Evolutionary conservation across 2,888 invertebrate species (phyloP).

Genomic region (Oligia latruncula): DNA sequence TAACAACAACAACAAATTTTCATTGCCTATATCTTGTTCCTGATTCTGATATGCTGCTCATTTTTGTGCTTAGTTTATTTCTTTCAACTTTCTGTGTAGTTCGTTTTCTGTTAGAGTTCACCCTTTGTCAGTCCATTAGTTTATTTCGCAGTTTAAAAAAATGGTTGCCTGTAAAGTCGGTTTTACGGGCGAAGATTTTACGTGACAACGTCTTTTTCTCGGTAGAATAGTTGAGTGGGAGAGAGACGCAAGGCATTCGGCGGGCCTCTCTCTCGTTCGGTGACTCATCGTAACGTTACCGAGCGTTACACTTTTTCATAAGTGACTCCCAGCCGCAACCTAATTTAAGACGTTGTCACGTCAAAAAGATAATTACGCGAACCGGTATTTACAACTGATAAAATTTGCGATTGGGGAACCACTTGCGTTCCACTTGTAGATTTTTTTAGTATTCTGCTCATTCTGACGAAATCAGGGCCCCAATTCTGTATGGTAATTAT

Average conservation of each 20-base stretch:
- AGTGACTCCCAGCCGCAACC: no score
- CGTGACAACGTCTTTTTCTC: no score
- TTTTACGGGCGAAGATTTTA: no score
- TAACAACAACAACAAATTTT: no score
- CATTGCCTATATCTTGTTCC: neutral
- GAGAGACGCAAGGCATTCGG: no score
- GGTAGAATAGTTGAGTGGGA: no score
- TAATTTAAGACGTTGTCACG: no score
- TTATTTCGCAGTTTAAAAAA: slow-evolving; percentile 13
- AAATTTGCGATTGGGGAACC: slow-evolving; percentile 1
- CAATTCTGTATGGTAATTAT: neutral
- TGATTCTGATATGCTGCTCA: neutral
- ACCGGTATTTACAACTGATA: slow-evolving; percentile 36
- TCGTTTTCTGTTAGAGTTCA: neutral
- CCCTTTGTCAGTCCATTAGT: neutral
- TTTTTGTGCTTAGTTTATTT: neutral
- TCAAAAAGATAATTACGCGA: slow-evolving; percentile 13
- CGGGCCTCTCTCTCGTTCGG: no score
- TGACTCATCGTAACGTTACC: no score
- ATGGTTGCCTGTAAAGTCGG: no score
- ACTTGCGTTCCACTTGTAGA: slow-evolving; percentile 5
- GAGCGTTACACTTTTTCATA: no score
- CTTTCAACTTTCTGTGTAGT: neutral
- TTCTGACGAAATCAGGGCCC: slow-evolving; percentile 5
- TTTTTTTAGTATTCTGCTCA: neutral